phyloP scores from a whole-genome alignment of 1,140 invertebrate species.

The Brachionus paranguensis region DNA sequence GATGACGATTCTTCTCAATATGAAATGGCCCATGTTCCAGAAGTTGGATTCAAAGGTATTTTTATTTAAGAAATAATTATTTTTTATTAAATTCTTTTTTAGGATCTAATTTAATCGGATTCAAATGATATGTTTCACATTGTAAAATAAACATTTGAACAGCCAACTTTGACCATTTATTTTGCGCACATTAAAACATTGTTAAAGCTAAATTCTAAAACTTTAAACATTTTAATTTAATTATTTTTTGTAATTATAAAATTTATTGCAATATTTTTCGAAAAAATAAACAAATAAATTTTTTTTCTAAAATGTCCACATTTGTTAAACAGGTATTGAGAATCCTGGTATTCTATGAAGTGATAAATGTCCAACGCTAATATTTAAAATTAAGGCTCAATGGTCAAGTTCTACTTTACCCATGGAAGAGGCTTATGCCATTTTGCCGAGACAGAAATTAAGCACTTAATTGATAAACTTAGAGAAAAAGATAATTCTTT shows the following conservation, averaged over 20 bases:
- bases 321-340: background rate
- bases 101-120: background rate
- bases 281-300: background rate
- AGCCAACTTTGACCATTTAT: background rate
- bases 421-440: background rate
- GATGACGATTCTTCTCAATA: background rate
- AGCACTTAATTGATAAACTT: background rate
- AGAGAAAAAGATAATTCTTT: background rate
- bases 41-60: constrained; percentile 16
- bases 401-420: background rate
- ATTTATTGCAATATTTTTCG: background rate
- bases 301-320: background rate
- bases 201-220: background rate
- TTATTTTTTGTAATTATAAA: background rate
- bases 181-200: background rate
- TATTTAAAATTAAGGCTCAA: background rate
- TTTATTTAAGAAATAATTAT: background rate
- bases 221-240: background rate
- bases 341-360: background rate
- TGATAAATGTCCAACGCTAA: background rate
- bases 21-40: constrained; percentile 25
- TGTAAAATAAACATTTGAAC: background rate
- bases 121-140: background rate
- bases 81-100: background rate
- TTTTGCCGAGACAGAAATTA: background rate